phyloP scores from a whole-genome alignment of 2,113 vertebrate genomes.

The Sphaerodactylus townsendi region DNA sequence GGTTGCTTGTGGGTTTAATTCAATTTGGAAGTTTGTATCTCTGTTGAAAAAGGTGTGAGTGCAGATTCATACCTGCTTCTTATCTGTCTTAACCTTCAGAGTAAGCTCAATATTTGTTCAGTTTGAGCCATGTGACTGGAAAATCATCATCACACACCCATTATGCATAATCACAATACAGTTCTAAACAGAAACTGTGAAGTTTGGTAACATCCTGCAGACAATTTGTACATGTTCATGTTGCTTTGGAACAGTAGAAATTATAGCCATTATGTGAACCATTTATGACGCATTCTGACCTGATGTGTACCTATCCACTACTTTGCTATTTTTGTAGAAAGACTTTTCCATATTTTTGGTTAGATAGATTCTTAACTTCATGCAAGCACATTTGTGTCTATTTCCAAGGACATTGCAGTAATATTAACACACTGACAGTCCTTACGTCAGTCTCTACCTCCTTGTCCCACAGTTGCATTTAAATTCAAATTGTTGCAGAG shows the following conservation, averaged over 20 bases:
- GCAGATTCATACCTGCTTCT: no score
- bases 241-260: neutral
- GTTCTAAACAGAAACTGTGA: neutral
- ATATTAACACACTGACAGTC: fast-evolving
- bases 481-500: neutral
- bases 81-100: neutral
- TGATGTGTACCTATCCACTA: neutral
- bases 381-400: fast-evolving
- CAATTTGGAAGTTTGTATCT: no score
- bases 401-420: neutral
- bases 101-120: neutral
- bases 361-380: neutral
- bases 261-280: neutral
- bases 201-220: neutral
- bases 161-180: neutral
- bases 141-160: no score
- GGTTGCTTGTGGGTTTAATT: no score
- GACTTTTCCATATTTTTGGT: neutral
- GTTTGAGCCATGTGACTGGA: neutral
- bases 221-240: neutral
- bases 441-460: neutral
- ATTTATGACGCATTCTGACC: neutral
- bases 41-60: no score
- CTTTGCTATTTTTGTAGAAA: neutral
- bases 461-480: neutral